Conservation (phyloP, 2,888 invertebrate genomes). For the Erebia ligea region DNA sequence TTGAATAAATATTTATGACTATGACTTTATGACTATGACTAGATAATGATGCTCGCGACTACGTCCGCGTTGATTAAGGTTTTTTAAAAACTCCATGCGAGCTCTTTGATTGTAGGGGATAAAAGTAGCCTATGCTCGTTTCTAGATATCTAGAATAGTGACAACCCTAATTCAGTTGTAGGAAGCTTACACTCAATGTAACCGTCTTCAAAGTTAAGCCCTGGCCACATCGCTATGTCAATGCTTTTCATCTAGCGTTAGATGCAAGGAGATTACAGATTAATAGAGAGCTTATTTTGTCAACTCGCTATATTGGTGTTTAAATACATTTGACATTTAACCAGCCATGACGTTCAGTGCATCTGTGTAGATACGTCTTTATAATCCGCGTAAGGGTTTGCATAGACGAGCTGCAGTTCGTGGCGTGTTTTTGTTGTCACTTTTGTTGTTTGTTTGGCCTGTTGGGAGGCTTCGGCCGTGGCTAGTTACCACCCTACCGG, state of each 20-base stretch:
- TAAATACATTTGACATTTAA: constrained; percentile 12
- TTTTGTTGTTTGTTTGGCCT: no score
- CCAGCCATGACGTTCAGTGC: neutral
- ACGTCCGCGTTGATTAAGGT: neutral
- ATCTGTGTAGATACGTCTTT: neutral
- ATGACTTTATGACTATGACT: no score
- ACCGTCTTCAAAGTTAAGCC: constrained; percentile 9
- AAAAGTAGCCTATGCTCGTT: neutral
- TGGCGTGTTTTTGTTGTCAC: no score
- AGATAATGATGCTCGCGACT: no score
- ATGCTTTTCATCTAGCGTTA: constrained; percentile 3
- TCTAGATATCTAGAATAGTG: neutral
- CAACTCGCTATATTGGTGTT: neutral
- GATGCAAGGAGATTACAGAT: neutral
- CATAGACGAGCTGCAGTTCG: no score
- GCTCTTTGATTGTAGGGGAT: no score
- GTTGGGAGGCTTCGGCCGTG: no score
- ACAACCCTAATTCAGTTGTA: neutral
- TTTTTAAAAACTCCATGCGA: neutral
- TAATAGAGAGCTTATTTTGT: constrained; percentile 8
- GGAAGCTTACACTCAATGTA: neutral
- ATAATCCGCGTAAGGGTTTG: neutral
- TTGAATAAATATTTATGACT: no score
- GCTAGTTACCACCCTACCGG: no score
- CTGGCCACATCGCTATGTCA: constrained; percentile 1